Evolutionary conservation across 1,140 invertebrate species (phyloP).

Genomic region (Muscidifurax raptorellus): DNA sequence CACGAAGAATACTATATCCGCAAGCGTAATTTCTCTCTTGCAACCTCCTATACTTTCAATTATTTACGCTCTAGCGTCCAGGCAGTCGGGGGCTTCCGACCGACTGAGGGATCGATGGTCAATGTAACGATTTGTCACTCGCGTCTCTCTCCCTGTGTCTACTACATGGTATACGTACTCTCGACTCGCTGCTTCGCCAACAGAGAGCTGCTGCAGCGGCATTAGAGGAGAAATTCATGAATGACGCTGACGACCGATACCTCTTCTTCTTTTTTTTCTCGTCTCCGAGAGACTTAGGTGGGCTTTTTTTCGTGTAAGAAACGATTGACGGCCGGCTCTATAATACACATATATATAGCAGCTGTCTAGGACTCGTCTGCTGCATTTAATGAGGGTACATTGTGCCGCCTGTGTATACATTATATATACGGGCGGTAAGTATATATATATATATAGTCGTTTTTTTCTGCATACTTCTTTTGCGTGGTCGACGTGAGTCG

Average conservation of each 20-base stretch:
- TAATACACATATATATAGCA: background rate
- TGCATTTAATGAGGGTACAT: conserved; percentile 37
- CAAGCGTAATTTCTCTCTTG: no score
- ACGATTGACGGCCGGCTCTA: background rate
- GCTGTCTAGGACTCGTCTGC: conserved; percentile 26
- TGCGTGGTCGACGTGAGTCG: no score
- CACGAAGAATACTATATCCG: background rate
- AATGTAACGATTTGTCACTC: conserved; percentile 49
- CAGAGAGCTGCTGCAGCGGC: background rate
- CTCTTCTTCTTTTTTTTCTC: background rate
- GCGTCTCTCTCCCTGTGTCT: conserved; percentile 4
- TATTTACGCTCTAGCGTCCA: background rate
- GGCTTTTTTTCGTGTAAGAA: background rate
- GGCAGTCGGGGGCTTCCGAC: background rate
- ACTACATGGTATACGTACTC: background rate
- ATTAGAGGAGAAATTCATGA: conserved; percentile 45
- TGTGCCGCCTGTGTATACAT: background rate
- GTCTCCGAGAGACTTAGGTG: background rate
- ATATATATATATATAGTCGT: background rate
- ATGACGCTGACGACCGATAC: background rate
- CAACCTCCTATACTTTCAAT: conserved; percentile 31
- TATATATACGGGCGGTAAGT: background rate
- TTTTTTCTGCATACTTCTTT: background rate
- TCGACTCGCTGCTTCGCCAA: no score
- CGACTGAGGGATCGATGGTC: conserved; percentile 9